These are phyloP conservation scores for Podarcis muralis DNA, from an alignment of 2,113 vertebrate species.

Conservation along the genomic window DNA sequence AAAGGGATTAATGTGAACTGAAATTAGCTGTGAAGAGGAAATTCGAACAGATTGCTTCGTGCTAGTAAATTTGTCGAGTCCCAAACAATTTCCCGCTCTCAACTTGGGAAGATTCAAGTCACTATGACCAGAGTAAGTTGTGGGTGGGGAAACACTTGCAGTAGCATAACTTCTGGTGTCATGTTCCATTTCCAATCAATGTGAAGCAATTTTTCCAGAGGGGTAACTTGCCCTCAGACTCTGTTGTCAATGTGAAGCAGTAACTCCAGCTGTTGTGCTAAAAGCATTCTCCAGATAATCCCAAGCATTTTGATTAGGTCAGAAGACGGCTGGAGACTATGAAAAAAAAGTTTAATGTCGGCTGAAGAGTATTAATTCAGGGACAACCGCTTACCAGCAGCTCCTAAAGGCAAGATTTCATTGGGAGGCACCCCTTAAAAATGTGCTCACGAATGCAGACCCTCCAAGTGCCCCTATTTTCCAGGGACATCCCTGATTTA, in stretches of 20 bases:
- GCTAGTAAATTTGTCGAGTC: neutral
- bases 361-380: neutral
- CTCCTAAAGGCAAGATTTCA: neutral
- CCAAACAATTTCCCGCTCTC: neutral
- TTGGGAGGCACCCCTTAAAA: neutral
- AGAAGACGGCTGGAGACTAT: neutral
- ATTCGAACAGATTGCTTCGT: neutral
- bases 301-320: neutral
- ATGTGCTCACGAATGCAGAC: too few relatives aligned
- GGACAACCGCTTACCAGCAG: neutral
- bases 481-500: too few relatives aligned
- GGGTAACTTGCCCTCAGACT: neutral
- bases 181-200: neutral
- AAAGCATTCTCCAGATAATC: neutral
- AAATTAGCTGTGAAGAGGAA: too few relatives aligned
- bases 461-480: too few relatives aligned
- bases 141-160: neutral
- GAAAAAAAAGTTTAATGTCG: neutral
- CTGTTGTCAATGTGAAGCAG: neutral
- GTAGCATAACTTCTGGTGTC: neutral
- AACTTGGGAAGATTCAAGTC: neutral
- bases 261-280: neutral
- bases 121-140: neutral
- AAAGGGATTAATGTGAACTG: too few relatives aligned
- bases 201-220: too few relatives aligned